Evolutionary conservation across 2,797 vertebrate genomes (phyloP), one percentile per base, ranked within the genome.

Genomic region (Perodicticus potto): DNA sequence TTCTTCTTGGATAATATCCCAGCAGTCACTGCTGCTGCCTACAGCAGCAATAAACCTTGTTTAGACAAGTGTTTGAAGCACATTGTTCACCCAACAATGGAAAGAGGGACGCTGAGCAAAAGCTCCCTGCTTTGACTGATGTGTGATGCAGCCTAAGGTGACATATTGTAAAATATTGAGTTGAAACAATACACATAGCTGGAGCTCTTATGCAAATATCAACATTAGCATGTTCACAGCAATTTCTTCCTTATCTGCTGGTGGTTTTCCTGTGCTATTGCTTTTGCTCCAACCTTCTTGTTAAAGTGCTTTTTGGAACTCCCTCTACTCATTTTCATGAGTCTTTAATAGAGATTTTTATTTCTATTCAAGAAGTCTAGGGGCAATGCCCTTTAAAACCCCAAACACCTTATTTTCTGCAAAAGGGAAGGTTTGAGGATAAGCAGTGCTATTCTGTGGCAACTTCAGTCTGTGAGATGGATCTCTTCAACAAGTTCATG

Each of bases 141-240:
- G 74, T 94, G 69, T 86, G 53, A 78, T 80, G n/a, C 69, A 96
- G 86, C 59, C 95, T 77, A n/a, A 95, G 93, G 95, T 55, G 81
- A 86, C 95, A 89, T 55, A 80, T 96, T 3, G 61, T 94, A 86
- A 98, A 97, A 94, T 4, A 95, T 96, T 98, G 91, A 85, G 59
- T 65, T 89, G 78, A 92, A 94, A 86, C 84, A 91, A 65, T 25
- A 65, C 77, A 74, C 55, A 67, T 20, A 86, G 74, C 73, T 88
- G 88, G 59, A 81, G 32, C 27, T 73, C 32, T 61, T 69, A 78
- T 78, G 83, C 55, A 94, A 84, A 96, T 70, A 73, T 17, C 92
- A 96, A 84, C 45, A 80, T 22, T 22, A 83, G 59, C 29, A 57
- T 27, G 55, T 67, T 93, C 34, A 14, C 8, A 55, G 40, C n/a